These are phyloP conservation scores for Ips nitidus DNA, from an alignment of 1,140 invertebrate species.

Conservation along the genomic window DNA sequence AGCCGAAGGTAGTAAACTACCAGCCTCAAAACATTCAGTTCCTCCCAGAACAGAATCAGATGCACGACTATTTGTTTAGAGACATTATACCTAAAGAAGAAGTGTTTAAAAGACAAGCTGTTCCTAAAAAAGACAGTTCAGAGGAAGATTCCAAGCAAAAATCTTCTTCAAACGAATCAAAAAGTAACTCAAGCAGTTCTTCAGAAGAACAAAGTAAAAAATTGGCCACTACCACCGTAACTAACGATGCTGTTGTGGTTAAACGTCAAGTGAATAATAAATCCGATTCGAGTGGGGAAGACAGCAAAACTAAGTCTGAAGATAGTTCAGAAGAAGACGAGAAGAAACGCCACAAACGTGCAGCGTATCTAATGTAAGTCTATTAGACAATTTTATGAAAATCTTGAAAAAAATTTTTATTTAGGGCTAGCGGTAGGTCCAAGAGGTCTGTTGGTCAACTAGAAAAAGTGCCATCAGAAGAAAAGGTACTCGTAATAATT, in stretches of 20 bases:
- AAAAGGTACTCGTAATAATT: slow-evolving; percentile 29
- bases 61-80: background rate
- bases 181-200: background rate
- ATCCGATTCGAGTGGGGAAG: background rate
- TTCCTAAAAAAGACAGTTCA: background rate
- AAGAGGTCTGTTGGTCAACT: slow-evolving; percentile 37
- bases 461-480: slow-evolving; percentile 39
- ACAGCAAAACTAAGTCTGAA: slow-evolving; percentile 19
- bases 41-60: background rate
- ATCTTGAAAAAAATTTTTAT: background rate
- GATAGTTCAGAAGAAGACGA: slow-evolving; percentile 20
- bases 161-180: slow-evolving; percentile 13
- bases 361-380: background rate
- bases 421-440: slow-evolving; percentile 2
- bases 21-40: slow-evolving; percentile 1
- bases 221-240: background rate
- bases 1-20: slow-evolving; percentile 15
- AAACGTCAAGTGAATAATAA: too few species aligned
- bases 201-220: slow-evolving; percentile 17
- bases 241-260: too few species aligned
- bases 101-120: background rate
- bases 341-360: slow-evolving; percentile 13
- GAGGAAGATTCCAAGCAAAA: slow-evolving; percentile 9
- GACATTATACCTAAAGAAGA: slow-evolving; percentile 5
- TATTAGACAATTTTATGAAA: background rate